phyloP scores from a whole-genome alignment of 2,888 invertebrate species.

The Schizotus pectinicornis region DNA sequence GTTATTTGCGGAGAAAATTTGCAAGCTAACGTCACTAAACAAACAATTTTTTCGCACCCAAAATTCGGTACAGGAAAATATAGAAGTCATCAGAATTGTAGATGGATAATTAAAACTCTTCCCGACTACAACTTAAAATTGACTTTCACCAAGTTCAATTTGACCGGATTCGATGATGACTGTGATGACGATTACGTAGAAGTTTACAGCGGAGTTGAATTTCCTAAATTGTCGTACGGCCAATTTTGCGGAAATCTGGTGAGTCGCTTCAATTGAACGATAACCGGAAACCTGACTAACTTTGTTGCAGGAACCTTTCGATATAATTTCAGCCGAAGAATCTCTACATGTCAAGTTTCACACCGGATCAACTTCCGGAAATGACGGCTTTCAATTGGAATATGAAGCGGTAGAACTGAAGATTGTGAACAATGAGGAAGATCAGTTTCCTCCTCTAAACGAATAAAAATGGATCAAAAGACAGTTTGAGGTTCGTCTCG shows the following conservation, averaged over 20 bases:
- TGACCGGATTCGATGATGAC: conserved; percentile 85
- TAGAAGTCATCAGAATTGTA: conserved; percentile 88
- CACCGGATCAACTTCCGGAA: conserved; percentile 87
- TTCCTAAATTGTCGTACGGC: conserved; percentile 81
- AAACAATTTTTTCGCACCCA: conserved; percentile 93
- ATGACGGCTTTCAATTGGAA: conserved; percentile 92
- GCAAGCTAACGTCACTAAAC: conserved; percentile 75
- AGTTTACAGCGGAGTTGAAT: conserved; percentile 88
- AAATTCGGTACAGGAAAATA: conserved; percentile 92
- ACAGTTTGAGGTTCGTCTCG: no score
- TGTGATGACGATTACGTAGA: conserved; percentile 96
- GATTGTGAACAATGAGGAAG: no score
- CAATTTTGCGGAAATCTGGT: conserved; percentile 78
- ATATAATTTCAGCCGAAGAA: conserved; percentile 86
- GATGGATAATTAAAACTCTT: conserved; percentile 92
- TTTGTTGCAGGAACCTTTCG: conserved; percentile 80
- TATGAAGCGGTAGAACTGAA: conserved; percentile 73
- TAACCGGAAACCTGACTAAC: conserved; percentile 15
- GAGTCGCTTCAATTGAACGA: conserved; percentile 5
- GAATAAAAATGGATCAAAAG: no score
- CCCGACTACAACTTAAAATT: conserved; percentile 81
- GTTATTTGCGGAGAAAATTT: conserved; percentile 96
- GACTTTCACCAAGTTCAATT: conserved; percentile 85
- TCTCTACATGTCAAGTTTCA: conserved; percentile 87
- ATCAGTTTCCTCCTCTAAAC: no score